Evolutionary conservation across 1,140 invertebrate species (phyloP).

Genomic region (Anastatus disparis): DNA sequence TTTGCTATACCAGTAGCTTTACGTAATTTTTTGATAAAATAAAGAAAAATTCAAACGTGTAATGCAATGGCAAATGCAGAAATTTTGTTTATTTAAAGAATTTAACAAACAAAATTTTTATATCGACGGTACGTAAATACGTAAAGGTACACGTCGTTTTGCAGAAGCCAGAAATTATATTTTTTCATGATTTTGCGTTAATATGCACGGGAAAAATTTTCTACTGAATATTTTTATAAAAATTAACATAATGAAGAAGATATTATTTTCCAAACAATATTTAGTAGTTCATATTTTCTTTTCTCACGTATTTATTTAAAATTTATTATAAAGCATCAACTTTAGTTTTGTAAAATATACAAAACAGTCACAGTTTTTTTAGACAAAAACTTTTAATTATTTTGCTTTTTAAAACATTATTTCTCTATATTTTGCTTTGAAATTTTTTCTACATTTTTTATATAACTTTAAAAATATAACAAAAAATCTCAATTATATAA

Average conservation of each 20-base stretch:
- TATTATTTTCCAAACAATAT: too few relatives aligned
- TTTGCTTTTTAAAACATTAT: too few relatives aligned
- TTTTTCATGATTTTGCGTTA: not conserved
- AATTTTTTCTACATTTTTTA: too few relatives aligned
- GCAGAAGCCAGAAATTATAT: not conserved
- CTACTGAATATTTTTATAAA: not conserved
- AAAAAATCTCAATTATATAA: too few relatives aligned
- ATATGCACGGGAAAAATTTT: not conserved
- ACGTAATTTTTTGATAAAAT: not conserved
- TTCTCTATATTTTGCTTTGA: too few relatives aligned
- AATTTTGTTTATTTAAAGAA: not conserved
- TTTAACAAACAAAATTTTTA: not conserved
- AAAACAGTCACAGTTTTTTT: too few relatives aligned
- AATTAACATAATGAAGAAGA: not conserved
- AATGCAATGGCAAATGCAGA: constrained; percentile 5
- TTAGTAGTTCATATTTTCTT: too few relatives aligned
- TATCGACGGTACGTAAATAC: not conserved
- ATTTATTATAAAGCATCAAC: too few relatives aligned
- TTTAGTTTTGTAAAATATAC: too few relatives aligned
- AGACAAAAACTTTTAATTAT: too few relatives aligned
- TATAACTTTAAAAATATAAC: too few relatives aligned
- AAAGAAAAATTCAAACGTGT: constrained; percentile 17
- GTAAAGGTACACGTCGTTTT: not conserved
- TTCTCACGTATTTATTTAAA: too few relatives aligned
- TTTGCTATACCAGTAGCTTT: constrained; percentile 14